A percentile compares a stretch with the other conserved stretches of the same genome.
phyloP scores from a whole-genome alignment of 2,113 vertebrate genomes.

The Cygnus atratus region DNA sequence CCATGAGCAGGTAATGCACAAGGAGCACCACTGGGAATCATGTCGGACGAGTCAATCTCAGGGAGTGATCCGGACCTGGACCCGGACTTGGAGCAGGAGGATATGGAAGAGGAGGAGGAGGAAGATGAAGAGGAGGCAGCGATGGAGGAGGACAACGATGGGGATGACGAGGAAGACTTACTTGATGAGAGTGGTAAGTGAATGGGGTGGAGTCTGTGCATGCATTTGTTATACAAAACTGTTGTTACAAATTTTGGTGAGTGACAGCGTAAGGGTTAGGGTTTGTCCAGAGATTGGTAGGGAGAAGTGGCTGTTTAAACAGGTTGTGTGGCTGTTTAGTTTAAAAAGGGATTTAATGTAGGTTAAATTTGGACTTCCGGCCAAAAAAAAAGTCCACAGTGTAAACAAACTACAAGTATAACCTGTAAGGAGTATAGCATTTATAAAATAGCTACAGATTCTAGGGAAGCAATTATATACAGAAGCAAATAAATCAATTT shows the following conservation, averaged over 20 bases:
- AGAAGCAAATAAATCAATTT: neutral
- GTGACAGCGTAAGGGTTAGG: neutral
- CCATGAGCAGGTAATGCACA: conserved; percentile 94
- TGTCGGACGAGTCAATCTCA: conserved; percentile 98
- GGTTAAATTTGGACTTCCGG: neutral
- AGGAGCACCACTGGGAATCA: conserved; percentile 87
- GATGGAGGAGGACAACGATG: conserved; percentile 83
- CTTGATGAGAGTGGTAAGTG: conserved; percentile 84
- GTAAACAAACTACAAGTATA: neutral
- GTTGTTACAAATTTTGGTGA: neutral
- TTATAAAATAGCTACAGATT: neutral
- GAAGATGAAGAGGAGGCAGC: conserved; percentile 85
- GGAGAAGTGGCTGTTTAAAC: neutral
- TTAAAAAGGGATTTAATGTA: neutral
- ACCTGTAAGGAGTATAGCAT: neutral
- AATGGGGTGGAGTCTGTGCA: neutral
- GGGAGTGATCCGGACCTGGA: conserved; percentile 97
- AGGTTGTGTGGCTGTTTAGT: neutral
- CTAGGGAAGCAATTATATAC: neutral
- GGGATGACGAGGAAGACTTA: conserved; percentile 86
- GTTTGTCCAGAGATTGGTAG: neutral
- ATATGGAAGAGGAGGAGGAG: conserved; percentile 90
- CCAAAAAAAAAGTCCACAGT: neutral
- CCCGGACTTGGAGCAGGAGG: conserved; percentile 92
- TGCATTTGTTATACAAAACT: neutral